phyloP scores from a whole-genome alignment of 2,888 invertebrate species.

The Zhuqinia jingwanae region DNA sequence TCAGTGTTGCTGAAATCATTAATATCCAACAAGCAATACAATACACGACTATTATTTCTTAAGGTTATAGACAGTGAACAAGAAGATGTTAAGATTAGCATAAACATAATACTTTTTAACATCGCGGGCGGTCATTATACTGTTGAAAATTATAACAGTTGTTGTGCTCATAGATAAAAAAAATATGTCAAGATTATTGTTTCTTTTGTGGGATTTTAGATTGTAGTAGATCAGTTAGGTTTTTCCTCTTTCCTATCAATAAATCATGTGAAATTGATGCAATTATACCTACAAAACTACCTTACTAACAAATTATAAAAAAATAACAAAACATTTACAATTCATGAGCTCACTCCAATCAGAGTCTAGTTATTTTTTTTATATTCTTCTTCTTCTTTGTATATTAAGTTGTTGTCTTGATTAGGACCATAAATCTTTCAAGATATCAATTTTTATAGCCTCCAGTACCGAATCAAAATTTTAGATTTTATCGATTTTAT shows the following conservation, averaged over 20 bases:
- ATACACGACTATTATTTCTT: too few relatives aligned
- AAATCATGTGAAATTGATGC: conserved; percentile 32
- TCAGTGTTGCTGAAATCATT: conserved; percentile 29
- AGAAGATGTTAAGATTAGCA: background rate
- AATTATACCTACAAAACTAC: background rate
- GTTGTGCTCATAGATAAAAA: background rate
- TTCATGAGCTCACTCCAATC: background rate
- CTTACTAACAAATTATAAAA: too few relatives aligned
- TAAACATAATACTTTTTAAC: background rate
- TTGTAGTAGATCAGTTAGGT: background rate
- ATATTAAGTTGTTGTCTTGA: too few relatives aligned
- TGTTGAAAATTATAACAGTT: conserved; percentile 20
- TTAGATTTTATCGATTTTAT: background rate
- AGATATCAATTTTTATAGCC: background rate
- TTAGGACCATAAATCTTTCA: too few relatives aligned
- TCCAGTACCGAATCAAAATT: too few relatives aligned
- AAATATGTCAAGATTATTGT: background rate
- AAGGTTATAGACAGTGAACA: background rate
- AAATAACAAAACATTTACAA: too few relatives aligned
- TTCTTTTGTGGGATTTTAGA: too few relatives aligned
- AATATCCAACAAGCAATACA: background rate
- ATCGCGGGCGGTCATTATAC: conserved; percentile 15
- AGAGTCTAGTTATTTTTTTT: background rate
- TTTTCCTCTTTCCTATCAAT: conserved; percentile 20
- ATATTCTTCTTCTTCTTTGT: background rate